Conservation (phyloP, 2,113 vertebrate species). For the Diadophis punctatus region DNA sequence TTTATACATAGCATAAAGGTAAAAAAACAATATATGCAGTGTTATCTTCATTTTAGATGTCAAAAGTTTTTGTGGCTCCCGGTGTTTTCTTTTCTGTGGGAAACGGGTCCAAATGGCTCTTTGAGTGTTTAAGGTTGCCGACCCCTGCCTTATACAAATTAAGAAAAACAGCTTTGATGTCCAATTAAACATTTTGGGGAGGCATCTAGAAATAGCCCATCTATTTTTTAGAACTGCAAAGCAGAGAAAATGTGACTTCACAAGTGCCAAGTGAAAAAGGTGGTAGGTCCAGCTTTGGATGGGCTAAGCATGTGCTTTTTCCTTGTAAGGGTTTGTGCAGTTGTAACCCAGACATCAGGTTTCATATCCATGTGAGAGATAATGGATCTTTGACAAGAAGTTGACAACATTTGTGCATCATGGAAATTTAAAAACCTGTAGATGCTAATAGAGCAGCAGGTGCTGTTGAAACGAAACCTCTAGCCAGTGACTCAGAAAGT, state of each 20-base stretch:
- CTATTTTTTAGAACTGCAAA: slow-evolving; percentile 51
- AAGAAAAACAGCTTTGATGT: slow-evolving; percentile 40
- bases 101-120: too few species aligned
- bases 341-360: slow-evolving; percentile 33
- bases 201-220: slow-evolving; percentile 48
- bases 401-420: slow-evolving; percentile 40
- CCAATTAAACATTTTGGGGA: slow-evolving; percentile 42
- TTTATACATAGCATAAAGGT: too few species aligned
- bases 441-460: slow-evolving; percentile 53
- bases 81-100: too few species aligned
- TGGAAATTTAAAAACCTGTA: slow-evolving; percentile 57
- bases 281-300: not conserved
- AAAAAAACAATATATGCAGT: too few species aligned
- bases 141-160: slow-evolving; percentile 7
- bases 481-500: slow-evolving; percentile 19
- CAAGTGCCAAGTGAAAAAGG: slow-evolving; percentile 30
- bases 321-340: not conserved
- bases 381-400: slow-evolving; percentile 28
- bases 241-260: slow-evolving; percentile 4
- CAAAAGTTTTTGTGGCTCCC: too few species aligned
- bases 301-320: slow-evolving; percentile 8
- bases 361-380: slow-evolving; percentile 47
- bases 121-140: too few species aligned
- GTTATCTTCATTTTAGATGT: too few species aligned
- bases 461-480: slow-evolving; percentile 44